phyloP scores from a whole-genome alignment of 2,797 vertebrate species.

The Channa striata region DNA sequence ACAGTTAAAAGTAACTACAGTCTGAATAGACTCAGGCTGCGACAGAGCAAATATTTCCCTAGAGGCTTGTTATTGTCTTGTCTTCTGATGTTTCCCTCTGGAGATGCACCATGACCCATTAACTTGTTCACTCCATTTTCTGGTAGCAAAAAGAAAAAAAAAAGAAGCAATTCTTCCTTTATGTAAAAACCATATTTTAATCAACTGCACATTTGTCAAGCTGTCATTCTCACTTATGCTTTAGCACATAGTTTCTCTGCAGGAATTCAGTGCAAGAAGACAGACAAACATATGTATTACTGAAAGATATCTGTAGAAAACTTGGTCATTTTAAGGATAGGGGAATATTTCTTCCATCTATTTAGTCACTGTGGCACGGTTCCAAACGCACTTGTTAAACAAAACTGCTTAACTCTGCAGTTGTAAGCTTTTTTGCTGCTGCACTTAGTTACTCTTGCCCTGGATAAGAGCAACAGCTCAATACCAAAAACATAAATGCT shows the following conservation, averaged over 20 bases:
- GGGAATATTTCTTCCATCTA: not conserved
- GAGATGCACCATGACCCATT: slow-evolving; percentile 34
- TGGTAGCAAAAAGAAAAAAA: not conserved
- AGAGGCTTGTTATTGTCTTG: slow-evolving; percentile 36
- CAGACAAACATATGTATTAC: not conserved
- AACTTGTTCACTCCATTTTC: slow-evolving; percentile 23
- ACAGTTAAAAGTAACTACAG: slow-evolving; percentile 15
- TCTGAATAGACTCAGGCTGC: slow-evolving; percentile 5
- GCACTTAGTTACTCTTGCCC: not conserved
- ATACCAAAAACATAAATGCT: not conserved
- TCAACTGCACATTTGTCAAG: slow-evolving; percentile 1
- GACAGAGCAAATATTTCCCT: slow-evolving; percentile 44
- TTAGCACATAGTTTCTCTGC: not conserved
- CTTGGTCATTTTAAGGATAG: not conserved
- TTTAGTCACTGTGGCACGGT: not conserved
- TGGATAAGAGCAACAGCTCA: slow-evolving; percentile 1
- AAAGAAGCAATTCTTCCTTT: not conserved
- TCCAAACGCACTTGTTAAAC: not conserved
- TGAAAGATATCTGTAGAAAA: not conserved
- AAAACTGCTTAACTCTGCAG: not conserved
- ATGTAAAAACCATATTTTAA: not conserved
- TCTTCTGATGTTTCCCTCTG: slow-evolving; percentile 21
- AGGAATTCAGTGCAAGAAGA: not conserved
- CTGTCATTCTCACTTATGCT: not conserved
- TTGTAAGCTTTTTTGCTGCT: not conserved